Percentiles rank a stretch among this genome's conserved stretches.
These are phyloP conservation scores for Desmophyllum pertusum DNA, from an alignment of 92 coral and sea anemone species.

Conservation along the genomic window DNA sequence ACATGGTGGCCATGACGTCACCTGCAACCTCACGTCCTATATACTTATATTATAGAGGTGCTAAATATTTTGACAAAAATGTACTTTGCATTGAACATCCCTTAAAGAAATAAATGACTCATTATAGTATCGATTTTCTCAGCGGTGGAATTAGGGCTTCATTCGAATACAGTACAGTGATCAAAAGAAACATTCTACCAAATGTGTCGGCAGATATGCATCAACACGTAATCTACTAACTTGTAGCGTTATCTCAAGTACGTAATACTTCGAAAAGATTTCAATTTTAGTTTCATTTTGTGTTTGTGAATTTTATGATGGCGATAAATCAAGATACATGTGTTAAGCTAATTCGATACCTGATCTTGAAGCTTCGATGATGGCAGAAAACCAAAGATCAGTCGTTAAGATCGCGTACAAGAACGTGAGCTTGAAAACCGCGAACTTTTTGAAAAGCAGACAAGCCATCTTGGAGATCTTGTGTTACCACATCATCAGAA, in stretches of 20 bases:
- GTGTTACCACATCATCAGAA: not conserved
- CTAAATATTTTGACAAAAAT: too few species aligned
- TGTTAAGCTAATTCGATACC: not conserved
- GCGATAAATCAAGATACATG: not conserved
- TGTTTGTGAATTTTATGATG: not conserved
- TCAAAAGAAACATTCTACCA: not conserved
- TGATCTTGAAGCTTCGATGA: conserved; percentile 8
- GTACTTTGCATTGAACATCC: not conserved
- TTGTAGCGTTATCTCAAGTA: not conserved
- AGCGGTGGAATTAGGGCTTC: not conserved
- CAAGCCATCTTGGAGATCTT: conserved; percentile 17
- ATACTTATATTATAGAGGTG: too few species aligned
- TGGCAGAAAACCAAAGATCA: conserved; percentile 5
- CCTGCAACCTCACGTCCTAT: too few species aligned
- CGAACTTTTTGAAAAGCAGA: not conserved
- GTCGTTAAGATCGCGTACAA: conserved; percentile 1
- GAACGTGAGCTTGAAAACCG: not conserved
- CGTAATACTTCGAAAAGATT: not conserved
- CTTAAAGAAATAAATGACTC: conserved; percentile 3
- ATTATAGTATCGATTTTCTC: not conserved
- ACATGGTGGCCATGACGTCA: too few species aligned
- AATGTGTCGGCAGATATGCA: not conserved
- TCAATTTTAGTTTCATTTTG: not conserved
- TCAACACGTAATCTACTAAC: not conserved
- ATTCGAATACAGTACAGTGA: not conserved